phyloP scores from a whole-genome alignment of 2,797 vertebrate species.

The Neoniphon sammara region DNA sequence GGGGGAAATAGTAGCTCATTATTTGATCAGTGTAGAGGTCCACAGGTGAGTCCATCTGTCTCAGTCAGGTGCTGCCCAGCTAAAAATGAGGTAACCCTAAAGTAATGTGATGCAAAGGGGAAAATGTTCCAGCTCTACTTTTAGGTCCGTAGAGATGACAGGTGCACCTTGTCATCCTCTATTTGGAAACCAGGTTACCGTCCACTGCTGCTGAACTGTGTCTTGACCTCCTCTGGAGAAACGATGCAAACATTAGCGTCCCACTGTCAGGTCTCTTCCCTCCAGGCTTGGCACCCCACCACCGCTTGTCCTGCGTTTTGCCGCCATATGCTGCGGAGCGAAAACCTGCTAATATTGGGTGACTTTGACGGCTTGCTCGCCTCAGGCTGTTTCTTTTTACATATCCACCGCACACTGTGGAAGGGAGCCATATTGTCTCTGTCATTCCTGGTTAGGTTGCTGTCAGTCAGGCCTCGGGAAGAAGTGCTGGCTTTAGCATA shows the following conservation, averaged over 20 bases:
- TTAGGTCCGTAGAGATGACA: conserved; percentile 25
- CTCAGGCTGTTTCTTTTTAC: conserved; percentile 57
- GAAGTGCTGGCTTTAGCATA: conserved; percentile 58
- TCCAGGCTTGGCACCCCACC: conserved; percentile 37
- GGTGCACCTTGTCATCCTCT: conserved; percentile 9
- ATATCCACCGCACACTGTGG: conserved; percentile 54
- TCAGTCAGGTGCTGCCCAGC: conserved; percentile 16
- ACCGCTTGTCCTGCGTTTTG: conserved; percentile 23
- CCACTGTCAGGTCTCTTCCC: conserved; percentile 41
- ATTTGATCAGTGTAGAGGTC: conserved; percentile 31
- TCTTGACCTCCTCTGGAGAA: conserved; percentile 20
- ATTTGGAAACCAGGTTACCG: conserved; percentile 54
- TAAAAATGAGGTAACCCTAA: conserved; percentile 25
- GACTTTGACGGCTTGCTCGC: conserved; percentile 65
- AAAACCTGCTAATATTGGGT: conserved; percentile 44
- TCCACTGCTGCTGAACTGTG: conserved; percentile 14
- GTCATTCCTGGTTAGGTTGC: conserved; percentile 58
- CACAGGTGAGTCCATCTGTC: conserved; percentile 33
- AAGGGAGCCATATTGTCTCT: conserved; percentile 52
- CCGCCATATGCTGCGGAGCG: conserved; percentile 51
- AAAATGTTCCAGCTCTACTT: conserved; percentile 46
- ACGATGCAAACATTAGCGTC: conserved; percentile 42
- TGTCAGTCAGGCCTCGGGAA: conserved; percentile 50
- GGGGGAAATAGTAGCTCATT: conserved; percentile 26
- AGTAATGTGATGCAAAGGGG: conserved; percentile 2